Evolutionary conservation across 2,888 invertebrate species (phyloP).

Genomic region (Leptopilina myrica): DNA sequence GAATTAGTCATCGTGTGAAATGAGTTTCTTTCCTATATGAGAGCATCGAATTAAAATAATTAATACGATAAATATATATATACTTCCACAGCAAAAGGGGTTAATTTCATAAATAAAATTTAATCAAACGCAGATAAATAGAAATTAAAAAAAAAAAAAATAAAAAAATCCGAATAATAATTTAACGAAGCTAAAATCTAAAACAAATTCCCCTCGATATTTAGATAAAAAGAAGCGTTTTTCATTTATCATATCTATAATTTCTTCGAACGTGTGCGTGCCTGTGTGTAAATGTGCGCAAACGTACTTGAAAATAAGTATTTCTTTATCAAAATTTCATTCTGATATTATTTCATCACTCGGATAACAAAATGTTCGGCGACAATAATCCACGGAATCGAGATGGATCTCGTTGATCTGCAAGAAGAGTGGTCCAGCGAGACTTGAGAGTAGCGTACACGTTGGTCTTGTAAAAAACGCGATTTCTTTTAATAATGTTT

Average conservation of each 20-base stretch:
- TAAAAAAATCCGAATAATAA: not conserved
- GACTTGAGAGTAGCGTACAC: slow-evolving; percentile 27
- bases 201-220: not conserved
- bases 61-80: too few species aligned
- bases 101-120: too few species aligned
- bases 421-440: not conserved
- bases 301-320: slow-evolving; percentile 18
- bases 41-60: too few species aligned
- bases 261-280: not conserved
- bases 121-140: too few species aligned
- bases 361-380: slow-evolving; percentile 23
- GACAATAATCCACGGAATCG: slow-evolving; percentile 28
- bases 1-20: too few species aligned
- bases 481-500: not conserved
- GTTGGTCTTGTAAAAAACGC: slow-evolving; percentile 33
- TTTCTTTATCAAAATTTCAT: not conserved
- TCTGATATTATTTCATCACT: slow-evolving; percentile 8
- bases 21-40: too few species aligned
- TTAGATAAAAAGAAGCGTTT: too few species aligned
- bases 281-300: slow-evolving; percentile 26
- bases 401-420: slow-evolving; percentile 30
- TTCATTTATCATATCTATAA: not conserved
- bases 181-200: too few species aligned
- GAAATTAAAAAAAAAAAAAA: too few species aligned
- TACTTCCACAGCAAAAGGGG: too few species aligned